Conservation (phyloP, 2,888 invertebrate species). For the Noctua comes region DNA sequence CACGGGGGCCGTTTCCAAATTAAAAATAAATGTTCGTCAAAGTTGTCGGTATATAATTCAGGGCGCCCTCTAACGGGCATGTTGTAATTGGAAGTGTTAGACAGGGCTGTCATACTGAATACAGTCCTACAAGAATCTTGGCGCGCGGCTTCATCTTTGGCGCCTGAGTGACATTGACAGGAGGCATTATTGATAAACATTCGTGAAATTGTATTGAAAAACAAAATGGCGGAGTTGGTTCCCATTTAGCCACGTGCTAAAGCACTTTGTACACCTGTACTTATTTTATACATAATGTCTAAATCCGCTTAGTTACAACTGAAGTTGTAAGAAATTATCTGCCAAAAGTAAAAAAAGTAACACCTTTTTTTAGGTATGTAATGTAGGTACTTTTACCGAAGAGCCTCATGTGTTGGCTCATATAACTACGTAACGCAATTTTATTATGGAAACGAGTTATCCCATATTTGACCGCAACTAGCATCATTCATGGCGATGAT, state of each 20-base stretch:
- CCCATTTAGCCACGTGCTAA: not conserved
- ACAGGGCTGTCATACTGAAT: constrained; percentile 45
- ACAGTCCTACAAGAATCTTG: not conserved
- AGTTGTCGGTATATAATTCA: constrained; percentile 83
- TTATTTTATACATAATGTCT: not conserved
- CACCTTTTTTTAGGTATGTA: no score
- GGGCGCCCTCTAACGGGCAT: constrained; percentile 56
- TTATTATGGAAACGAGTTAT: not conserved
- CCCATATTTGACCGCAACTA: not conserved
- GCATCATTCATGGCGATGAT: not conserved
- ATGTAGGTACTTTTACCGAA: not conserved
- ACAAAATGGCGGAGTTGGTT: not conserved
- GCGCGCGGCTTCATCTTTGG: not conserved
- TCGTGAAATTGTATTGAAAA: not conserved
- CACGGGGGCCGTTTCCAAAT: constrained; percentile 71
- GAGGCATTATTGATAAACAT: not conserved
- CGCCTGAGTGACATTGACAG: not conserved
- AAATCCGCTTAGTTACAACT: not conserved
- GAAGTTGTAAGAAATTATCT: not conserved
- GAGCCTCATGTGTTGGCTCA: not conserved
- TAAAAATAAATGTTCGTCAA: constrained; percentile 84
- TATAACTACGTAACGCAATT: not conserved
- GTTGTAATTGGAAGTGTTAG: constrained; percentile 49
- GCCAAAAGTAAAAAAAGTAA: not conserved
- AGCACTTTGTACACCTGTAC: not conserved